phyloP scores from a whole-genome alignment of 2,888 invertebrate species.

The Myopa tessellatipennis region DNA sequence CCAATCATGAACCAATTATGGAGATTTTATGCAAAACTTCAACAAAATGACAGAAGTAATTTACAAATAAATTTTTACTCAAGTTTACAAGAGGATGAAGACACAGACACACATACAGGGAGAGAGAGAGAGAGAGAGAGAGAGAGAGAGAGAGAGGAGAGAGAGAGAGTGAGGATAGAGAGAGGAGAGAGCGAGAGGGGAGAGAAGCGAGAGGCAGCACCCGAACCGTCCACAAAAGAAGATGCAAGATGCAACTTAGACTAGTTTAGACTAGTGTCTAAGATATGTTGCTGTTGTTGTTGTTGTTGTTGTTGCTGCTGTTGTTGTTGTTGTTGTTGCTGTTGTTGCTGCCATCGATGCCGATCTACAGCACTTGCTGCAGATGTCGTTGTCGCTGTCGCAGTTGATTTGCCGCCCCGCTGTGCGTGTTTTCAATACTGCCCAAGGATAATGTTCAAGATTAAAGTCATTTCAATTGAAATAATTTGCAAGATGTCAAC shows the following conservation, averaged over 20 bases:
- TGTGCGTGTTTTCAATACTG: constrained; percentile 27
- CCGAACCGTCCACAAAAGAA: not conserved
- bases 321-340: not conserved
- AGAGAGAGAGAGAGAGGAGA: not conserved
- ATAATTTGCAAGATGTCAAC: constrained; percentile 33
- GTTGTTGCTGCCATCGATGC: not conserved
- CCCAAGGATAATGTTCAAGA: constrained; percentile 23
- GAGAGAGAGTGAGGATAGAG: no score
- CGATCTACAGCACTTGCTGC: constrained; percentile 22
- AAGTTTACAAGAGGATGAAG: not conserved
- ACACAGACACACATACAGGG: no score
- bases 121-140: not conserved
- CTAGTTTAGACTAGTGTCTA: not conserved
- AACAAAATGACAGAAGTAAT: constrained; percentile 38
- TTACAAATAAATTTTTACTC: constrained; percentile 37
- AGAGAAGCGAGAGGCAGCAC: not conserved
- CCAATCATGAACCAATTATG: constrained; percentile 58
- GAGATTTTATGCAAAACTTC: constrained; percentile 53
- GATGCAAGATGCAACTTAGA: not conserved
- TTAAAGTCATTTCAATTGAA: constrained; percentile 37
- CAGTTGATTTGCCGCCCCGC: constrained; percentile 1
- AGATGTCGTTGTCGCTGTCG: not conserved
- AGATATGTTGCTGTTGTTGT: not conserved
- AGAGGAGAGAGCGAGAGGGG: not conserved
- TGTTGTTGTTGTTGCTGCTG: not conserved